Base-by-base conservation (phyloP, 2,888 invertebrate genomes). In the Trissolcus japonicus region DNA sequence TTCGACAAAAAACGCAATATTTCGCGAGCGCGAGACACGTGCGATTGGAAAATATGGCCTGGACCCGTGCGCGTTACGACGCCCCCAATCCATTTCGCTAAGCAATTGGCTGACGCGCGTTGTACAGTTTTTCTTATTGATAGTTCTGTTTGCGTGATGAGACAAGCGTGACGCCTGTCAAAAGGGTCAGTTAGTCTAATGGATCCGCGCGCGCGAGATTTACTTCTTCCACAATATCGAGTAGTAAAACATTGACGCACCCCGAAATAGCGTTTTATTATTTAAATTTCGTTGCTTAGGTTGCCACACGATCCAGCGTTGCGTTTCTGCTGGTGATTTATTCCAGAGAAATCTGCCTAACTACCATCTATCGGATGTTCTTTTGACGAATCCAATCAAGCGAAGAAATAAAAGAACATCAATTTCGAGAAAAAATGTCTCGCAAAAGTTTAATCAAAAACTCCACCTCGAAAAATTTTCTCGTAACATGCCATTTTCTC, bases 11-110 rank as follows among this genome's bases (percentile, higher is more conserved):
- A 75, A 75, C 9, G 65, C 68, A 60, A 75, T 75, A 75, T 75
- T 69, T 75, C 35, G 59, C 56, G 46, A 35, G 35, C 35, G 35
- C 35, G 76, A 60, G 76, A 69, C 76, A 71, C 50, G 46, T 48
- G 53, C 61, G 69, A 76, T 76, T 76, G 76, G 65, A 71, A 76
- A 69, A 76, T 69, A 76, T 75, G 75, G 59, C 62, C 57, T 63
- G 40, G 54, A 40, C 16, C 59, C 16, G 54, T 14, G 46, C 63
- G 60, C 68, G 65, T 59, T 53, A 41, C 48, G 59, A 53, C 41
- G 63, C 59, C 25, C n/a, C 56, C 55, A 73, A 66, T 74, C 67
- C 66, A 74, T 74, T 74, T 67, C 46, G 48, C 67, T 74, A 74
- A 74, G 74, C 74, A 74, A 74, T 74, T 74, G 74, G 61, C 17